phyloP scores from a whole-genome alignment of 2,888 invertebrate genomes.

The Rugalucina vietnamica region DNA sequence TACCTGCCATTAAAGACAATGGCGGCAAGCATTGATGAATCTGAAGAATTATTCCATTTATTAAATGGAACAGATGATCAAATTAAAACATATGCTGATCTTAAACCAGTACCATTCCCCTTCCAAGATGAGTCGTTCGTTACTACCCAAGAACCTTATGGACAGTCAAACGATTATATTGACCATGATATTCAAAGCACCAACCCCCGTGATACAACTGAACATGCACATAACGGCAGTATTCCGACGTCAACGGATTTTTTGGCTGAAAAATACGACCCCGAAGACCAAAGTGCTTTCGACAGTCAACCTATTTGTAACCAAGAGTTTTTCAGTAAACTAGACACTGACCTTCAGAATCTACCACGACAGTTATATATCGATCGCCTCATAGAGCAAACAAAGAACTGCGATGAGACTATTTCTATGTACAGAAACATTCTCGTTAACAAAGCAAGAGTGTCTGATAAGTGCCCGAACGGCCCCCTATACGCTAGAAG shows the following conservation, averaged over 20 bases:
- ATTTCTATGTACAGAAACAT: conserved; percentile 1
- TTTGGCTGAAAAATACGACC: not conserved
- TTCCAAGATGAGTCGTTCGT: too few relatives aligned
- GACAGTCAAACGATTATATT: too few relatives aligned
- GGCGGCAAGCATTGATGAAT: too few relatives aligned
- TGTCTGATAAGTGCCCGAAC: not conserved
- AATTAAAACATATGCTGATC: too few relatives aligned
- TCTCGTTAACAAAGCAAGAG: not conserved
- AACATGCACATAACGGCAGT: not conserved
- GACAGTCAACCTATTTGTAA: not conserved
- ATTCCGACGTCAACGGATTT: not conserved
- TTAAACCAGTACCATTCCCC: too few relatives aligned
- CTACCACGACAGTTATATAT: not conserved
- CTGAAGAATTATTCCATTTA: too few relatives aligned
- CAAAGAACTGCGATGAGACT: not conserved
- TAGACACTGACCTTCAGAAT: not conserved
- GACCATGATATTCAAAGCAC: too few relatives aligned
- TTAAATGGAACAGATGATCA: too few relatives aligned
- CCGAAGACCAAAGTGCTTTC: not conserved
- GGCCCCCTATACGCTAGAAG: not conserved
- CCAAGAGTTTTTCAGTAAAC: not conserved
- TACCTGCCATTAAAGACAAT: too few relatives aligned
- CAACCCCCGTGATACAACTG: too few relatives aligned
- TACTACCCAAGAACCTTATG: too few relatives aligned
- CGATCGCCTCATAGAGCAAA: not conserved